Percentiles rank a stretch among this genome's conserved stretches.
phyloP scores from a whole-genome alignment of 2,113 vertebrate species.

The Abramis brama region DNA sequence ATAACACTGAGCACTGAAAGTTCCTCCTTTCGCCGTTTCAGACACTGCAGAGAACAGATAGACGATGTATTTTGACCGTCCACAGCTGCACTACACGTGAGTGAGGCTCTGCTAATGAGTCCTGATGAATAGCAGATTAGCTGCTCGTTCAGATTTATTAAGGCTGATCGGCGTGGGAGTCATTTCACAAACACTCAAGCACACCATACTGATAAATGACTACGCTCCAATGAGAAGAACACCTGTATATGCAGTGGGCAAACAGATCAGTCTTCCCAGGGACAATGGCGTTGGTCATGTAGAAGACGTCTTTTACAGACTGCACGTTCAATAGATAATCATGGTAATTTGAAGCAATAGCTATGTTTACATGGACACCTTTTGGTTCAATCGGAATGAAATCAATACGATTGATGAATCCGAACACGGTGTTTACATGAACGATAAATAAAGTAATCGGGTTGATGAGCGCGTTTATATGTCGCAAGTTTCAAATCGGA shows the following conservation, averaged over 20 bases:
- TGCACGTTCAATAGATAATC: not conserved
- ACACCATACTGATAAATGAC: constrained; percentile 62
- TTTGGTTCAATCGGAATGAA: no score
- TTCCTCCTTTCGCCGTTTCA: not conserved
- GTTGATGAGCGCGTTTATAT: no score
- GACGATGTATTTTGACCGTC: not conserved
- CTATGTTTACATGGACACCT: no score
- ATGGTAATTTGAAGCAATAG: not conserved
- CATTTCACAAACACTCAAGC: constrained; percentile 56
- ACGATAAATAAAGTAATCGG: no score
- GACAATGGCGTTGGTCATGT: constrained; percentile 2
- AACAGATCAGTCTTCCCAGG: not conserved
- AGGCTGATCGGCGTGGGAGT: constrained; percentile 50
- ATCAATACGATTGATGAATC: no score
- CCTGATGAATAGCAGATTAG: constrained; percentile 53
- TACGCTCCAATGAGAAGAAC: constrained; percentile 41
- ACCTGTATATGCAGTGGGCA: not conserved
- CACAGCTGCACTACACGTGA: not conserved
- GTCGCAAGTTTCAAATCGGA: no score
- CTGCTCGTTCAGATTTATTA: constrained; percentile 59
- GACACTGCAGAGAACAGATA: not conserved
- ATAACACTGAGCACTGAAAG: not conserved
- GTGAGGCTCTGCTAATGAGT: constrained; percentile 49
- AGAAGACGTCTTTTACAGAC: not conserved
- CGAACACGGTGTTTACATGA: no score